Percentiles rank a stretch among this genome's conserved stretches.
phyloP scores from a whole-genome alignment of 2,113 vertebrate species.

The Nestor notabilis region DNA sequence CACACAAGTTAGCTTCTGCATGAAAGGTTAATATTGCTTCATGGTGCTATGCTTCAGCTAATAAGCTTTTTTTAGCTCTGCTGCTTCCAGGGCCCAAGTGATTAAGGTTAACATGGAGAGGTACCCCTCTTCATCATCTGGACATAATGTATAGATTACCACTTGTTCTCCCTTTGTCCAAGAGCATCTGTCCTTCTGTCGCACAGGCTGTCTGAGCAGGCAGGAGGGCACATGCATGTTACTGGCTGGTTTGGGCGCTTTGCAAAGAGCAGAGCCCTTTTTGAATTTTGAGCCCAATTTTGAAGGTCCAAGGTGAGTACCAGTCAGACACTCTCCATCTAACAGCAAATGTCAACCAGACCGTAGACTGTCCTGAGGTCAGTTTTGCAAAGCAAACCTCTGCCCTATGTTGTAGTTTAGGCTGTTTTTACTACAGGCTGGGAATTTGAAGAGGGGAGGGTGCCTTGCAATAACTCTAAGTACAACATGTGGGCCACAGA shows the following conservation, averaged over 20 bases:
- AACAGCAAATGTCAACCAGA: background rate
- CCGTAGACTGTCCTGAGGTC: background rate
- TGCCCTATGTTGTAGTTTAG: background rate
- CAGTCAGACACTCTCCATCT: background rate
- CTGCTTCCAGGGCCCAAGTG: background rate
- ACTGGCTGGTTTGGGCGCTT: background rate
- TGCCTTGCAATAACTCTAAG: rapidly evolving
- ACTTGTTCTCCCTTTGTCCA: background rate
- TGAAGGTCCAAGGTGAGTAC: background rate
- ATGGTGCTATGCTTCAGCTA: background rate
- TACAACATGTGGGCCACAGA: rapidly evolving
- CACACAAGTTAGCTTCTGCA: background rate
- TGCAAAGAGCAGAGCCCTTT: background rate
- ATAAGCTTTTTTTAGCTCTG: background rate
- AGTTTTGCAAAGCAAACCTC: background rate
- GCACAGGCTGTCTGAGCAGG: background rate
- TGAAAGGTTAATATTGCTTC: background rate
- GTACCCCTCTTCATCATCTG: background rate
- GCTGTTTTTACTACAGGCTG: background rate
- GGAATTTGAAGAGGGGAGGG: background rate
- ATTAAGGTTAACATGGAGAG: background rate
- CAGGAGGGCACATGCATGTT: background rate
- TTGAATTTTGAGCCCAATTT: background rate
- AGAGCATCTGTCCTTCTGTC: background rate
- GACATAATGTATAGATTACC: background rate